Evolutionary conservation across 1,140 invertebrate genomes (phyloP), one percentile per base, ranked within the genome.

Genomic region (Potamilus streckersoni): DNA sequence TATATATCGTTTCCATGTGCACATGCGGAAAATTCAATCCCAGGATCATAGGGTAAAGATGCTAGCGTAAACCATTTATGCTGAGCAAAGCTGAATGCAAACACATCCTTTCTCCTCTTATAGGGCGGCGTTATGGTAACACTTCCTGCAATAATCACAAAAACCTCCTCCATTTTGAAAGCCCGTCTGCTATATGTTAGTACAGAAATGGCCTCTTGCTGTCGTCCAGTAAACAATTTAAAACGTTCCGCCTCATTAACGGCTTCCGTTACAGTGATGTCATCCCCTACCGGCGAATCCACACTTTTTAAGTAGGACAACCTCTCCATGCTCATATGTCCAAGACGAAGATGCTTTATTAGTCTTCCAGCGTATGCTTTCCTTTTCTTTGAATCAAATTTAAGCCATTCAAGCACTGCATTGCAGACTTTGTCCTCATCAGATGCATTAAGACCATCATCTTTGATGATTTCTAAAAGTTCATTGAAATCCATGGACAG

Each of bases 1-100:
- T 81, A 87, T 55, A 87, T 85, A 56, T 87, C 85, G 66, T 83
- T 85, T 38, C 82, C 82, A 71, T 84, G 82, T 0, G 85, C 83
- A 71, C 84, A 85, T 8, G 84, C 80, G 1, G 84, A 83, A 76
- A 87, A 87, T 68, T 87, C 85, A 27, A 87, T 87, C 12, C 85
- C 85, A 0, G 85, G 85, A 69, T 87, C 85, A 73, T 83, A 85
- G 3, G 85, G 85, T 2, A 87, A 66, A 1, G 81, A 71, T 16
- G 83, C 81, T 13, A 87, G 62, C 63, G 80, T 80, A 63, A 73
- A 87, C 85, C 85, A 87, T 59, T 81, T 77, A 3, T 80, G 74
- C 15, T 78, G 73, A n/a, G 79, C 79, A 72, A 85, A 87, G 69
- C 84, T 84, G 78, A 83, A 87, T 11, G 81, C 83, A 16, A 80